Evolutionary conservation across 1,140 invertebrate species (phyloP), one percentile per base, ranked within the genome.

Genomic region (Musca vetustissima): DNA sequence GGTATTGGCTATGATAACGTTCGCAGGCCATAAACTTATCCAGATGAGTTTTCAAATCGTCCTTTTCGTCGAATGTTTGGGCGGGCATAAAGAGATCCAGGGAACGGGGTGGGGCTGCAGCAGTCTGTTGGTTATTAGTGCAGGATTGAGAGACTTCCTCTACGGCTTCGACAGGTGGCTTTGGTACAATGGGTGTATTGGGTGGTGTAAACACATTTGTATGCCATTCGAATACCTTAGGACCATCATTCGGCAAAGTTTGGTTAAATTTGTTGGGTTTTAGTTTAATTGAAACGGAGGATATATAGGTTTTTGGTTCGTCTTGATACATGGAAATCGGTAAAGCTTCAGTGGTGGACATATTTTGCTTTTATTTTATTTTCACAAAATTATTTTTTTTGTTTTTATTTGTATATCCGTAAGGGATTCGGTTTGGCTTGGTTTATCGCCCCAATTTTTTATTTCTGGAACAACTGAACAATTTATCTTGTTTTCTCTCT

Each of bases 221-320:
- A 22, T 71, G 78, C 75, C 75, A 80, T 52, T 75, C 76, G 64
- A 77, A 80, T 2, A 36, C 32, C 36, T 36, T 36, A 36, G n/a
- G 6, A 66, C 68, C 59, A 8, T 64, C 19, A 32, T 32, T 66
- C 9, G 28, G 3, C 8, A 47, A 32, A 3, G 32, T 13, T 1
- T 43, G 7, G 14, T 8, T 43, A 21, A 28, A 48, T n/a, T 47
- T 69, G 52, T 15, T 48, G 4, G 57, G 67, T 64, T 73, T 73
- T 68, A 80, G 50, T 55, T 78, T 68, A 7, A 80, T 71, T 43
- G 66, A 76, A 47, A 73, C 74, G 24, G 65, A 68, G 61, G 73
- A 76, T 19, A 76, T 71, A 59, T 73, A 80, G 48, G 76, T 52
- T 67, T 80, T 64, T 36, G 64, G 69, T 53, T 70, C 69, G 11